These are phyloP conservation scores for Leuctra nigra DNA, from an alignment of 2,888 invertebrate genomes.

Conservation along the genomic window DNA sequence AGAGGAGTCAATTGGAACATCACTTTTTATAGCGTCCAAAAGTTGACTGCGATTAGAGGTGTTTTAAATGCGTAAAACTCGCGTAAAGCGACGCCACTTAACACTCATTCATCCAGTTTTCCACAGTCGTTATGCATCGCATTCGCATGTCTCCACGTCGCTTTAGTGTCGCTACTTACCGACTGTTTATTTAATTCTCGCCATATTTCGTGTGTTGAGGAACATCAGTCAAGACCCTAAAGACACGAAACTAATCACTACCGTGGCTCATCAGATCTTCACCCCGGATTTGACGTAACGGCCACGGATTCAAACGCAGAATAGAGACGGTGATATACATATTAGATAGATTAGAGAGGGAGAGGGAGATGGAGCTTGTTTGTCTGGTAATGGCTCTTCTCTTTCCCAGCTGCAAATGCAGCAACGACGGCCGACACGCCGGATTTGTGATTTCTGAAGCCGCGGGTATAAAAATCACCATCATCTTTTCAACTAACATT, in stretches of 20 bases:
- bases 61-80: neutral
- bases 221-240: slow-evolving; percentile 20
- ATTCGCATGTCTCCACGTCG: neutral
- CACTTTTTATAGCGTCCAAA: no score
- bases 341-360: neutral
- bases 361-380: slow-evolving; percentile 9
- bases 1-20: no score
- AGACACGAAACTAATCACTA: slow-evolving; percentile 25
- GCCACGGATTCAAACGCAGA: slow-evolving; percentile 10
- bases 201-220: neutral
- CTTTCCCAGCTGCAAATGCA: neutral
- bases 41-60: no score
- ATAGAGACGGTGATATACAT: slow-evolving; percentile 6
- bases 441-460: slow-evolving; percentile 14
- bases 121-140: neutral
- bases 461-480: slow-evolving; percentile 20
- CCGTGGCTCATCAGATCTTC: slow-evolving; percentile 26
- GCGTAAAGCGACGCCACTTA: neutral
- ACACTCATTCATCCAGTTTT: neutral
- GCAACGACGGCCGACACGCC: neutral
- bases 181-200: neutral
- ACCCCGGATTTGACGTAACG: slow-evolving; percentile 24
- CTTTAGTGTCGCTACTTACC: slow-evolving; percentile 2
- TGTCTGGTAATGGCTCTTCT: neutral
- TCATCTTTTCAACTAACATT: slow-evolving; percentile 24